Evolutionary conservation across 2,888 invertebrate genomes (phyloP), one percentile per base, ranked within the genome.

Genomic region (Drymonia ruficornis): DNA sequence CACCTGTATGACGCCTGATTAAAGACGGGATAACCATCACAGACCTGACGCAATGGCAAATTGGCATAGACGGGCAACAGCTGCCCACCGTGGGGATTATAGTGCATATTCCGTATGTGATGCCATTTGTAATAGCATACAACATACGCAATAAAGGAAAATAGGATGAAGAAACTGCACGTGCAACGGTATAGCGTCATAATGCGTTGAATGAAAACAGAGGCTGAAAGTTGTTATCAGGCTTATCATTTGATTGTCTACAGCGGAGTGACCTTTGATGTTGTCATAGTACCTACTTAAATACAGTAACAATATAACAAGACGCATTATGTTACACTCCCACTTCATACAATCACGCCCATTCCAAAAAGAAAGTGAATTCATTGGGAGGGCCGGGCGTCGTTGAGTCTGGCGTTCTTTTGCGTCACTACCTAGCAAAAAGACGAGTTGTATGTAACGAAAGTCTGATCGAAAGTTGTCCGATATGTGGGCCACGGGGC

Each of bases 401-500:
- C 86, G 65, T 61, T 58, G 67, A 65, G 87, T 89, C 89, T 89
- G 86, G 80, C 73, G 70, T 71, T 78, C 74, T 76, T 74, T 78
- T 70, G 76, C 76, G 78, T 80, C 78, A 80, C 67, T 72, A 67
- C 74, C 67, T 77, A 84, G 23, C 23, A 88, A 45, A 86, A 88
- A 86, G 81, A 82, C 78, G 74, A 83, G 78, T 82, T 82, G 78
- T 76, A 70, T 72, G 68, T 82, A 87, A 86, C 86, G 91, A 91
- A 91, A 91, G 91, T 91, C 81, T 78, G 83, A 91, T 90, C 88
- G 92, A 92, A 92, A 92, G 92, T 92, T 91, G 90, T 76, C 76
- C 76, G 83, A 87, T 89, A 91, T 91, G 91, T 92, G 89, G 89
- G 89, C 70, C 90, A 86, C 78, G 75, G 73, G 81, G 75, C 81